Conservation (phyloP, 2,888 invertebrate genomes). For the Vesta saturnalis region DNA sequence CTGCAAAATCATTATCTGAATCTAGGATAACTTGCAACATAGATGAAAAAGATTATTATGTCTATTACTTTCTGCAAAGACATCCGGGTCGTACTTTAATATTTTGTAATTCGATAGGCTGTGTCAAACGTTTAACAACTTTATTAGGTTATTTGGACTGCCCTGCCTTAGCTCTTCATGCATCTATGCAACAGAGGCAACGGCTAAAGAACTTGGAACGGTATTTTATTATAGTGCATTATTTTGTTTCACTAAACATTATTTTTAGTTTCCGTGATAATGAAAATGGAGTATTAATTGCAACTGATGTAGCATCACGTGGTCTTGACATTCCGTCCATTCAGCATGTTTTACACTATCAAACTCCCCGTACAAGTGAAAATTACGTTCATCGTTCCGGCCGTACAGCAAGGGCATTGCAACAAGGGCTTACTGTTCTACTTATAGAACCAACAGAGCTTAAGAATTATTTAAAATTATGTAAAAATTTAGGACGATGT, state of each 20-base stretch:
- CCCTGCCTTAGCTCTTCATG: slow-evolving; percentile 81
- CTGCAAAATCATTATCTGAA: slow-evolving; percentile 85
- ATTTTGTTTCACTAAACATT: neutral
- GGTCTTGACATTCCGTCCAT: slow-evolving; percentile 95
- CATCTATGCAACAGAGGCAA: slow-evolving; percentile 94
- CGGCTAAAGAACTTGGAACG: slow-evolving; percentile 92
- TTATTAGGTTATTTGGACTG: slow-evolving; percentile 76
- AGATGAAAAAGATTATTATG: slow-evolving; percentile 88
- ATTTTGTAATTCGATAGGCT: slow-evolving; percentile 94
- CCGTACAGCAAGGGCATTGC: slow-evolving; percentile 90
- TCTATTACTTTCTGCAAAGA: slow-evolving; percentile 88
- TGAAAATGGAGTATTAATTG: slow-evolving; percentile 79
- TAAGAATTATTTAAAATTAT: slow-evolving; percentile 80
- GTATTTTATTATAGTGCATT: slow-evolving; percentile 53
- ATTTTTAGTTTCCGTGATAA: slow-evolving; percentile 73
- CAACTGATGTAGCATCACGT: slow-evolving; percentile 97
- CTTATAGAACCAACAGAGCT: slow-evolving; percentile 91
- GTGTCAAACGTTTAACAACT: slow-evolving; percentile 82
- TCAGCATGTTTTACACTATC: slow-evolving; percentile 96
- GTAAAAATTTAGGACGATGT: slow-evolving; percentile 87
- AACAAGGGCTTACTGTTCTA: slow-evolving; percentile 90
- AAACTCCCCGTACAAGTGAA: slow-evolving; percentile 93
- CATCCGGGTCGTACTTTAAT: slow-evolving; percentile 93
- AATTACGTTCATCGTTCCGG: slow-evolving; percentile 97
- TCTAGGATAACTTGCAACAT: slow-evolving; percentile 80